A percentile compares a stretch with the other conserved stretches of the same genome.
phyloP scores from a whole-genome alignment of 2,888 invertebrate genomes.

The Alloscopus bannaensis region DNA sequence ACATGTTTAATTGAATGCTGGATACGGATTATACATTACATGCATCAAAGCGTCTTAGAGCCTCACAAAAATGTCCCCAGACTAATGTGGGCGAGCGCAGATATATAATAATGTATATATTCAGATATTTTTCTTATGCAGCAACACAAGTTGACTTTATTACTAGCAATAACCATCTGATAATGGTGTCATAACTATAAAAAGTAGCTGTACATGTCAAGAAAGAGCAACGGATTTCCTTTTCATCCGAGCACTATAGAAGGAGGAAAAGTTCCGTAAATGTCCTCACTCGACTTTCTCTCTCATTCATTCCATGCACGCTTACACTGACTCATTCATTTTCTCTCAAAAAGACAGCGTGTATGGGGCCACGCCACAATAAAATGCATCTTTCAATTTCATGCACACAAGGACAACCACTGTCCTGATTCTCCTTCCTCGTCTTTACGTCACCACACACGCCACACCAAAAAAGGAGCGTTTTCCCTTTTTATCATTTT shows the following conservation, averaged over 20 bases:
- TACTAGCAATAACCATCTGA: slow-evolving; percentile 51
- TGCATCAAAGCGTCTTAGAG: too few species aligned
- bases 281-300: slow-evolving; percentile 26
- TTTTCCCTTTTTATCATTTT: too few species aligned
- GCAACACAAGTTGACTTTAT: slow-evolving; percentile 55
- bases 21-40: too few species aligned
- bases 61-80: too few species aligned
- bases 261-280: slow-evolving; percentile 12
- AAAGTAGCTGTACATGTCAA: slow-evolving; percentile 47
- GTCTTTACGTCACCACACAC: slow-evolving; percentile 42
- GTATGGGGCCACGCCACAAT: not conserved
- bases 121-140: too few species aligned
- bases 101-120: too few species aligned
- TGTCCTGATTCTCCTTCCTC: slow-evolving; percentile 26
- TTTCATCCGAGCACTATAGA: slow-evolving; percentile 16
- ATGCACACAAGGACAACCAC: slow-evolving; percentile 32
- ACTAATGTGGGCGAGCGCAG: too few species aligned
- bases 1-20: too few species aligned
- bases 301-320: slow-evolving; percentile 16
- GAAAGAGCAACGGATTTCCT: slow-evolving; percentile 44
- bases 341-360: not conserved
- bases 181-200: slow-evolving; percentile 58
- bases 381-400: slow-evolving; percentile 29
- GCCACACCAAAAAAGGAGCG: slow-evolving; percentile 4
- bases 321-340: slow-evolving; percentile 28